Percentiles rank a stretch among this genome's conserved stretches.
Conservation (phyloP, 1,140 invertebrate species). For the Drosophila chauvacae region DNA sequence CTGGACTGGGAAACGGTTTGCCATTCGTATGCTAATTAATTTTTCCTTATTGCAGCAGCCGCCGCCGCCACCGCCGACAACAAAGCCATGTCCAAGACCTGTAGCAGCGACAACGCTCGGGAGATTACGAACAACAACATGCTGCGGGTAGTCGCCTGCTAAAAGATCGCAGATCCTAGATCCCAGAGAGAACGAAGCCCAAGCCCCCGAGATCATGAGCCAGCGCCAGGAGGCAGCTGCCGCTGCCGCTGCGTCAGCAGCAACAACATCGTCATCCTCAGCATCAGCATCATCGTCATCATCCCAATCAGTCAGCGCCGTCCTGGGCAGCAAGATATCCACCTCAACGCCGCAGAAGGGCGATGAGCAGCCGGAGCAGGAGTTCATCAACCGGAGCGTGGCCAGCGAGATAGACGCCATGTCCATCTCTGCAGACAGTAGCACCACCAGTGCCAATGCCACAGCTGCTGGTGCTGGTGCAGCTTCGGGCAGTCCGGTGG, state of each 20-base stretch:
- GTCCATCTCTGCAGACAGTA: slow-evolving; percentile 58
- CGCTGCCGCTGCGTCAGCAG: slow-evolving; percentile 9
- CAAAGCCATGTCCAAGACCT: slow-evolving; percentile 51
- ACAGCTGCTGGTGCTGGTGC: neutral
- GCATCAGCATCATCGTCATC: slow-evolving; percentile 24
- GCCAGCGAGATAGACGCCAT: slow-evolving; percentile 67
- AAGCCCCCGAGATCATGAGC: slow-evolving; percentile 55
- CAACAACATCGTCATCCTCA: slow-evolving; percentile 33
- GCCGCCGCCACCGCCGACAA: slow-evolving; percentile 4
- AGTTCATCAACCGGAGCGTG: slow-evolving; percentile 64
- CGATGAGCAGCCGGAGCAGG: slow-evolving; percentile 42
- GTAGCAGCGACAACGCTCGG: slow-evolving; percentile 20
- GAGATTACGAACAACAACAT: slow-evolving; percentile 35
- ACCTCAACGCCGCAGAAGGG: slow-evolving; percentile 75
- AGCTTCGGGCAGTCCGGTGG: slow-evolving; percentile 63
- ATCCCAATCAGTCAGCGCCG: slow-evolving; percentile 10
- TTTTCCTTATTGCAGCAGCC: slow-evolving; percentile 39
- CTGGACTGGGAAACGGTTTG: slow-evolving; percentile 25
- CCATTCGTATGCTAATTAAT: slow-evolving; percentile 67
- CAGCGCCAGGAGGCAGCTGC: slow-evolving; percentile 55
- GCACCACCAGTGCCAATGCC: slow-evolving; percentile 26
- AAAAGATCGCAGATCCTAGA: slow-evolving; percentile 17
- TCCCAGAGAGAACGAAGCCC: slow-evolving; percentile 21
- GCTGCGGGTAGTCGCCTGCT: slow-evolving; percentile 44
- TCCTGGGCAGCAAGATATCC: slow-evolving; percentile 68